These are phyloP conservation scores for Melanotaenia trifasciata DNA, from an alignment of 2,797 vertebrate species.

Conservation along the genomic window DNA sequence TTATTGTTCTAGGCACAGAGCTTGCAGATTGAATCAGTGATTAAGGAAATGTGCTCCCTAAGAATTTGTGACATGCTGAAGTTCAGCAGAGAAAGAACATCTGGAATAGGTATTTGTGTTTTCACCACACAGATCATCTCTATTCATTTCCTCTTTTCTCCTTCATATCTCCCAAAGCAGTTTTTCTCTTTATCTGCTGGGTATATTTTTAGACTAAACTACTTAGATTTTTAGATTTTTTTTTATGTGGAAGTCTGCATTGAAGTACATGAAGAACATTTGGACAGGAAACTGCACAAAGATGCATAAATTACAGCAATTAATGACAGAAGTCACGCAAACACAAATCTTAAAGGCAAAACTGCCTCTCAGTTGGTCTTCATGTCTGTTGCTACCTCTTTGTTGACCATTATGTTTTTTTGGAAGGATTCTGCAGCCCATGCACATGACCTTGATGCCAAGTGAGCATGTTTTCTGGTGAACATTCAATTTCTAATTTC, in stretches of 20 bases:
- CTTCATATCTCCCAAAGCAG: conserved; percentile 29
- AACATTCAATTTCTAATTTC: not conserved
- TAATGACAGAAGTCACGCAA: not conserved
- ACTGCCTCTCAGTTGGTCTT: not conserved
- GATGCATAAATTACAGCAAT: not conserved
- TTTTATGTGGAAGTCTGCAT: not conserved
- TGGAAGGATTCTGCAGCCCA: not conserved
- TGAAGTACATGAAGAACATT: not conserved
- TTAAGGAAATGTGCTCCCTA: conserved; percentile 57
- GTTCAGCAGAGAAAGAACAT: conserved; percentile 77
- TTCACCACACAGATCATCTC: conserved; percentile 51
- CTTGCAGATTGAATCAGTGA: conserved; percentile 33
- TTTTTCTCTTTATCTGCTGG: conserved; percentile 3
- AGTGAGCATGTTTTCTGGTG: not conserved
- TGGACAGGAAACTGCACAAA: not conserved
- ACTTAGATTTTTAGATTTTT: not conserved
- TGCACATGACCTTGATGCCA: not conserved
- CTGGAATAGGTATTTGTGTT: conserved; percentile 77
- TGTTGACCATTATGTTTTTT: conserved; percentile 13
- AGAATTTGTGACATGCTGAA: conserved; percentile 65
- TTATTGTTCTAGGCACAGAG: conserved; percentile 68
- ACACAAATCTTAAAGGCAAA: not conserved
- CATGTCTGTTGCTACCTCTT: not conserved
- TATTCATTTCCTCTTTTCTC: conserved; percentile 42
- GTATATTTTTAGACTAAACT: conserved; percentile 13